Evolutionary conservation across 2,888 invertebrate genomes (phyloP), one percentile per base, ranked within the genome.

Genomic region (Hetaerina titia): DNA sequence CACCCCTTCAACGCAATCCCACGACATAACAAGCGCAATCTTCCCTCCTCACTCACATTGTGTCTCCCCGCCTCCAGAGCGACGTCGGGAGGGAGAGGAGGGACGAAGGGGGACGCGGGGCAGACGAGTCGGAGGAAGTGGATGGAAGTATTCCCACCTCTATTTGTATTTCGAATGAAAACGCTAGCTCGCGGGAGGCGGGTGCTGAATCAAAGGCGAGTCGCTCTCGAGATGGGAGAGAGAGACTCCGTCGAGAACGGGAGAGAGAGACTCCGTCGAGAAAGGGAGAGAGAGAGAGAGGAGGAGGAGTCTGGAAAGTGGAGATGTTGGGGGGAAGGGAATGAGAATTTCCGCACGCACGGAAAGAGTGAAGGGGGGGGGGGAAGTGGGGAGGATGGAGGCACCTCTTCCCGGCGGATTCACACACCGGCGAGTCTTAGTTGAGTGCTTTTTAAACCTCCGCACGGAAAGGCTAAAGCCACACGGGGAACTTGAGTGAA

Each of bases 151-250:
- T 64, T n/a, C 69, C 69, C 69, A 69, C 69, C 69, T 69, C 69
- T 69, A 69, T n/a, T 69, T 69, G 69, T 19, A 69, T 69, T n/a
- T 69, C 69, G n/a, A 69, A 69, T 69, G 69, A 58, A 60, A n/a
- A 15, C 7, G 56, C 6, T 6, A 22, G 56, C 17, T 11, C 11
- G 45, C 7, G 9, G 13, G n/a, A 7, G 56, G 45, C 8, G 2
- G 56, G 88, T 2, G 56, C 15, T 15, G 45, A 45, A n/a, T 22
- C 22, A 69, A n/a, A n/a, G 69, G 69, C 8, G n/a, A 69, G 69
- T 19, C 19, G 7, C 19, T 15, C 19, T 88, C 45, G 87, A 31
- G 31, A 88, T 6, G 56, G 15, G 15, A 22, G 88, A 15, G 88
- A 15, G 19, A 45, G 45, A 45, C n/a, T n/a, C n/a, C n/a, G n/a